Conservation (phyloP, 2,113 vertebrate species). For the Equus quagga region DNA sequence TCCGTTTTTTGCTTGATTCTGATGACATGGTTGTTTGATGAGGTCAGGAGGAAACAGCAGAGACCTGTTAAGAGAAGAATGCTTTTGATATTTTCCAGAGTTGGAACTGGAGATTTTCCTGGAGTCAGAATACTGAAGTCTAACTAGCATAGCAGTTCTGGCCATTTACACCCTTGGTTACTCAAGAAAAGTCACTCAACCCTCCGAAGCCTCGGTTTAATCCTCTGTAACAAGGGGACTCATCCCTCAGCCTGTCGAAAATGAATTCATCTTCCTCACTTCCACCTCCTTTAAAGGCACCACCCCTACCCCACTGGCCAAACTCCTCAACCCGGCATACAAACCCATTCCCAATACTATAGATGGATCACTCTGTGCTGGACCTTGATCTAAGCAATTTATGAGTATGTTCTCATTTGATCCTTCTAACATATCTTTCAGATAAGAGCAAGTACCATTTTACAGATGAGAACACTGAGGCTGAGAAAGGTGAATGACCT, state of each 20-base stretch:
- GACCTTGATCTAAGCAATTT: background rate
- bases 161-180: background rate
- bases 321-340: background rate
- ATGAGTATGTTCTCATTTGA: background rate
- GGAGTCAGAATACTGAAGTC: background rate
- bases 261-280: background rate
- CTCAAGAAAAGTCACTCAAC: background rate
- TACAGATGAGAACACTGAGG: background rate
- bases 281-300: background rate
- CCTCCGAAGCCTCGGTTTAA: background rate
- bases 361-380: background rate
- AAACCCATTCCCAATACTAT: background rate
- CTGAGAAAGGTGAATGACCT: background rate
- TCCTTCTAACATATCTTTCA: background rate
- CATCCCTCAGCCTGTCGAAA: background rate
- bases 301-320: background rate
- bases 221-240: background rate
- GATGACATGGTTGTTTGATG: conserved; percentile 85
- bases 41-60: background rate
- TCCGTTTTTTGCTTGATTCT: conserved; percentile 95
- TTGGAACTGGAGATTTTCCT: background rate
- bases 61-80: conserved; percentile 38
- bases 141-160: background rate
- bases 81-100: background rate
- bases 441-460: background rate